Evolutionary conservation across 2,888 invertebrate species (phyloP), one percentile per base, ranked within the genome.

Genomic region (Orchesellides sinensis): DNA sequence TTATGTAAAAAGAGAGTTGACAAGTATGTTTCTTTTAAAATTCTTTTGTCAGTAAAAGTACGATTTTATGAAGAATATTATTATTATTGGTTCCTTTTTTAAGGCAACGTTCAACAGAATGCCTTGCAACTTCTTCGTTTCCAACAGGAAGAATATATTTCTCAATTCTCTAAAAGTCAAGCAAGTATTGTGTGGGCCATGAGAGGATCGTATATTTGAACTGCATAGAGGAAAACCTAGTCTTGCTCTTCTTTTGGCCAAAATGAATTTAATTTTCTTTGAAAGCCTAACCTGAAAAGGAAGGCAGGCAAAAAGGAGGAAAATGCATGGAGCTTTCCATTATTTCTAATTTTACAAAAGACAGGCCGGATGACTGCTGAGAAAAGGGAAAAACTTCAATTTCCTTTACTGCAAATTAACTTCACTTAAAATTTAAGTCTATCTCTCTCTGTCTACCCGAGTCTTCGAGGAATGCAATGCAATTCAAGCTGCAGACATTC

Each of bases 331-430:
- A 78, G 78, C 63, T 70, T 77, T 78, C 78, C 70, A 78, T 78
- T 78, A 63, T 70, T 78, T 63, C 78, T 70, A 69, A 63, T 61
- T 78, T 78, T 49, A 70, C 63, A 78, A 78, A 78, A 70, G 70
- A 52, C 69, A 69, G 61, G 70, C 78, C 78, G 78, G 78, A 78
- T 78, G 78, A 63, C 69, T 78, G 61, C 49, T 40, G 70, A 70
- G 78, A 78, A 70, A 23, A 54, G 69, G 77, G 78, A 78, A 78
- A 78, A 78, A 78, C 78, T 78, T 61, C 70, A 78, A 78, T 78
- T 78, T 78, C 78, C 78, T 78, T 78, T 78, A 78, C 78, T 78
- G 78, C 78, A 78, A 78, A 78, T 78, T 78, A 78, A 78, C 78
- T 78, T 78, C 61, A 70, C 69, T 78, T 78, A 70, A 78, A 78